A percentile compares a stretch with the other conserved stretches of the same genome.
These are phyloP conservation scores for Danio aesculapii DNA, from an alignment of 2,797 vertebrate genomes.

Conservation along the genomic window DNA sequence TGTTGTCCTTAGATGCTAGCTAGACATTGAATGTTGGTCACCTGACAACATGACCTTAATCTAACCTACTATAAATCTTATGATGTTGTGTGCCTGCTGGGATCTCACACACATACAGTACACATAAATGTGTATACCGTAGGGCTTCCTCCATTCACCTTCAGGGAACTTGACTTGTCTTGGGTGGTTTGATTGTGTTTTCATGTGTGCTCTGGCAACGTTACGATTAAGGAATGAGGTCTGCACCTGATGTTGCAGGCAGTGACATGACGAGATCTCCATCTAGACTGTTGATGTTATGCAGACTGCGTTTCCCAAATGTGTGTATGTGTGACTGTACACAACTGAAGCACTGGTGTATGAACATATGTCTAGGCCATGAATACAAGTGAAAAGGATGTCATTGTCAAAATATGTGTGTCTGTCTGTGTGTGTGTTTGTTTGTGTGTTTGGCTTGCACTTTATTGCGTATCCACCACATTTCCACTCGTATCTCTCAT, in stretches of 20 bases:
- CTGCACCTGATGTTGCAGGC: constrained; percentile 47
- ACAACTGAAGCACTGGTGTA: constrained; percentile 33
- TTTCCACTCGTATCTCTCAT: constrained; percentile 55
- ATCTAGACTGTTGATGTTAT: constrained; percentile 52
- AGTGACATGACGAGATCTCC: constrained; percentile 48
- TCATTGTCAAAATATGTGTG: constrained; percentile 9
- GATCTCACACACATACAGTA: background rate
- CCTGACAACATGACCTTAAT: no score
- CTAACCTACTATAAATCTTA: no score
- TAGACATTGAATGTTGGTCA: no score
- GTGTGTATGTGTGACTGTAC: constrained; percentile 4
- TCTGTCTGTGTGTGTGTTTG: constrained; percentile 30
- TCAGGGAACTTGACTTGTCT: constrained; percentile 22
- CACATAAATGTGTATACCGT: background rate
- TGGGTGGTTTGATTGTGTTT: constrained; percentile 40
- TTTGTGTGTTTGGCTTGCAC: constrained; percentile 37
- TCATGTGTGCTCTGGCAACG: constrained; percentile 27
- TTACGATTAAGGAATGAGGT: constrained; percentile 45
- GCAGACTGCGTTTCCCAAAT: constrained; percentile 26
- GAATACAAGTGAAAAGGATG: constrained; percentile 13
- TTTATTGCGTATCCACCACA: constrained; percentile 29
- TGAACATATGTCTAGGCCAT: background rate
- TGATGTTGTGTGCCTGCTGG: no score
- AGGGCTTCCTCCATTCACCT: background rate
- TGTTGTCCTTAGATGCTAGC: no score